phyloP scores from a whole-genome alignment of 2,113 vertebrate species.

The Eolophus roseicapilla region DNA sequence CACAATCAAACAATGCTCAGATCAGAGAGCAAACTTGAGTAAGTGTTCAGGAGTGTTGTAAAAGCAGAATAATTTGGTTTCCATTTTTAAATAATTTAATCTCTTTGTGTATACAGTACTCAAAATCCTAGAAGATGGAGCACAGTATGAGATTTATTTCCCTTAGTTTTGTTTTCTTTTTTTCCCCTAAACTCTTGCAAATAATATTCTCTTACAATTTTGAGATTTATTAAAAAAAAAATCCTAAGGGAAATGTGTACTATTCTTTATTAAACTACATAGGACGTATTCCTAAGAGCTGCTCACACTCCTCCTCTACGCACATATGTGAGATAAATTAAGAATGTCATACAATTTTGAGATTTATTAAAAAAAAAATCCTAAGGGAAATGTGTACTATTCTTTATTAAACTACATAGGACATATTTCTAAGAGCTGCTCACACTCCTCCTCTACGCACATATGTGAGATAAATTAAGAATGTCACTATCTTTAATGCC shows the following conservation, averaged over 20 bases:
- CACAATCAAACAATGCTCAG: background rate
- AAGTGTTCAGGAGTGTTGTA: background rate
- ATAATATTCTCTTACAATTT: background rate
- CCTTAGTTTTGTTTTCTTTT: background rate
- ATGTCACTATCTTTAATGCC: conserved; percentile 55
- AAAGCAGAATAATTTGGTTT: background rate
- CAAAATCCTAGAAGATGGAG: background rate
- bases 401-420: conserved; percentile 35
- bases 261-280: conserved; percentile 27
- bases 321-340: conserved; percentile 59
- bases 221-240: conserved; percentile 38
- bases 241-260: conserved; percentile 6
- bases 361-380: background rate
- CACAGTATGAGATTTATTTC: conserved; percentile 10
- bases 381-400: conserved; percentile 4
- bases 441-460: background rate
- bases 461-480: conserved; percentile 60
- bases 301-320: background rate
- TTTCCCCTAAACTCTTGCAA: background rate
- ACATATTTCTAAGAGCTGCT: conserved; percentile 6
- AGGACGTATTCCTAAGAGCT: conserved; percentile 14
- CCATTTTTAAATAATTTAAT: background rate
- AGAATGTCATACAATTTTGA: too few species aligned
- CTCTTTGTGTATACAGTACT: background rate
- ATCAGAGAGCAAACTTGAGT: background rate